Base-by-base conservation (phyloP, 2,888 invertebrate genomes). In the Sthenelais limicola region DNA sequence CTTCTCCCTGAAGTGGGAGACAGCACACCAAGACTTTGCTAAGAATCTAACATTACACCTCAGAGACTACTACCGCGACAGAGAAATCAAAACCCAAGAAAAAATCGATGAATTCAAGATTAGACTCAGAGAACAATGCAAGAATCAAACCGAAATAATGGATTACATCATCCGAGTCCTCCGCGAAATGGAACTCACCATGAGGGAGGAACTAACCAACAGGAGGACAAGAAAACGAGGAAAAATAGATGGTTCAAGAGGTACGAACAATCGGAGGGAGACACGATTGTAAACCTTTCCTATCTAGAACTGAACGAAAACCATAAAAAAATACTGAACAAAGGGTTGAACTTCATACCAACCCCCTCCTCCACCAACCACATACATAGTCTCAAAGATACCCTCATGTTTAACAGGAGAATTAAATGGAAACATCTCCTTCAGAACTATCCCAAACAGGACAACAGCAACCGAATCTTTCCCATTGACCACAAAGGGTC, bases 181-280 rank as follows among this genome's bases (percentile, higher is more conserved):
- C 28, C 2, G 3, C 2, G 1, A 2, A 15, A 2, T 56, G 15
- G 56, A 56, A 21, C 1, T 21, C 12, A n/a, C 2, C 2, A 30
- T 33, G 32, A 56, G 3, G 1, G 1, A 30, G 3, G 15, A 1
- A 3, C 30, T 56, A 4, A 4, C 18, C 2, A 21, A 56, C 9
- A 28, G 56, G n/a, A 30, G 56, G 18, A 4, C 4, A 2, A n/a
- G n/a, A n/a, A n/a, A n/a, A n/a, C n/a, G n/a, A n/a, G 18, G 18
- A 56, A 56, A 56, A 56, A 32, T n/a, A 56, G 56, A 28, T 4
- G 56, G 33, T 56, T 56, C 32, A 56, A 56, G 30, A 56, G 3
- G 18, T 56, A 56, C 28, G 18, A 9, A 7, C 12, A 3, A 30
- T 5, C 21, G 4, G 26, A 7, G 5, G 18, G 54, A 26, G 18